Conservation (phyloP, 2,113 vertebrate genomes). For the Mirza zaza region DNA sequence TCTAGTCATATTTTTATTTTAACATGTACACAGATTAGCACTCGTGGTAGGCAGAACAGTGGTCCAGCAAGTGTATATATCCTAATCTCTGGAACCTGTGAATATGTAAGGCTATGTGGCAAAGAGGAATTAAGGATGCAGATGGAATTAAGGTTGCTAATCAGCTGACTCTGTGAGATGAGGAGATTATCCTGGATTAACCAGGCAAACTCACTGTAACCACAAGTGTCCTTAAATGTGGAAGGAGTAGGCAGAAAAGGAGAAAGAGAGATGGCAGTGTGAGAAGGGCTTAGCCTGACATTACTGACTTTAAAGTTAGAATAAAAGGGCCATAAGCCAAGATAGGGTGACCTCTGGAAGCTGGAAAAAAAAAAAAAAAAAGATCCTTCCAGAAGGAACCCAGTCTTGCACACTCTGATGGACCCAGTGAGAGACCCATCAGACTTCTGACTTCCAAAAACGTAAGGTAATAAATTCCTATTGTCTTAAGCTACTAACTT, state of each 20-base stretch:
- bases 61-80: neutral
- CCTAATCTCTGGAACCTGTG: neutral
- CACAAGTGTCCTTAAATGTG: neutral
- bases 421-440: neutral
- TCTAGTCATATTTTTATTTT: neutral
- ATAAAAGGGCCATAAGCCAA: neutral
- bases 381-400: neutral
- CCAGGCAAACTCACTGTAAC: neutral
- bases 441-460: neutral
- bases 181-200: neutral
- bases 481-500: neutral
- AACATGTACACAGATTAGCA: neutral
- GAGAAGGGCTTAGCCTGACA: neutral
- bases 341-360: neutral
- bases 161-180: neutral
- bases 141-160: neutral
- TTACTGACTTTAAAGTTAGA: neutral
- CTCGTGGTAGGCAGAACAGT: neutral
- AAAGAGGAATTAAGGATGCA: neutral
- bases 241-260: neutral
- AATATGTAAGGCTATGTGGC: neutral
- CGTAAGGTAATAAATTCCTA: neutral
- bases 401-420: neutral
- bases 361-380: neutral
- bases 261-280: rapidly evolving